Evolutionary conservation across 2,888 invertebrate genomes (phyloP), one percentile per base, ranked within the genome.

Genomic region (Latheticus oryzae): DNA sequence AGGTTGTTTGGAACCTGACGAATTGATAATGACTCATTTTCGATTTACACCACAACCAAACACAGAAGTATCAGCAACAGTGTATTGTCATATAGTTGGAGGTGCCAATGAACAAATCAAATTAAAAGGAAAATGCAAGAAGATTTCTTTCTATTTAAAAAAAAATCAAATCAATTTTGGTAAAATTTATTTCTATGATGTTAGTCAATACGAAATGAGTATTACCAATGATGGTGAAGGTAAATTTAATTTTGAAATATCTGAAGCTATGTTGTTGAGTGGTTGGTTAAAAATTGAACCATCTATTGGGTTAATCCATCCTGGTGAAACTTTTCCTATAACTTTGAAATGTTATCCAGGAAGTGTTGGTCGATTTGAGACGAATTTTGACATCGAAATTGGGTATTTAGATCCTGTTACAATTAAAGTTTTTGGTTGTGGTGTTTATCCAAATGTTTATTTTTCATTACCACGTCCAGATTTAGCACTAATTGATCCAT

Each of bases 391-490:
- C 1, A 7, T 56, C 7, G n/a, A 56, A 45, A 17, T 45, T 2
- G 85, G 81, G 1, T 81, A 84, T 71, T 72, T 83, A 24, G 80
- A 83, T 32, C 80, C 83, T n/a, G 72, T 83, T 33, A 73, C 76
- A 0, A 80, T 87, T 32, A 79, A 79, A 55, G 80, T 86, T 2
- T 79, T 76, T 61, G 87, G 86, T 19, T 82, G 81, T 75, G 85
- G 83, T 5, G 82, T 83, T 1, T 80, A 84, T 55, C 83, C 85
- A 1, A 87, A 87, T 78, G 72, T 85, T 17, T 84, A 82, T 68
- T 70, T 85, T 15, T 75, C 76, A 30, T 68, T 85, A 12, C 80
- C 79, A 5, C 80, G 83, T 57, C 78, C 80, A 5, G 69, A 74
- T 32, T 68, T 77, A 16, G 64, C 67, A 15, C 60, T 76, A 4